Evolutionary conservation across 2,113 vertebrate species (phyloP).

Genomic region (Pomatostomus ruficeps): DNA sequence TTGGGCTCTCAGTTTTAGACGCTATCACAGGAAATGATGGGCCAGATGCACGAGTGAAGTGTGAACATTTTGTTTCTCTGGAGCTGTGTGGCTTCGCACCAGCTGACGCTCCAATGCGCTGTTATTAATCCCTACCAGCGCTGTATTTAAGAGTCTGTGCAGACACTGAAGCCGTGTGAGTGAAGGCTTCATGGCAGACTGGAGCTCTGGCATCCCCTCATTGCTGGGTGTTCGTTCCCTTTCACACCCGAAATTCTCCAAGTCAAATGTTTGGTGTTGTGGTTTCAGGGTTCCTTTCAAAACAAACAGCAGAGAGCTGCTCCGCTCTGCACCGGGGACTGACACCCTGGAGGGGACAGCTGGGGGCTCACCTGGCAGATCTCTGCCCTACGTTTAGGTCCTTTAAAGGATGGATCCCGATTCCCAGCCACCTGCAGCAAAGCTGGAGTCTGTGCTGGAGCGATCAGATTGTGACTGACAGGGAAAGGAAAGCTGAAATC

Average conservation of each 20-base stretch:
- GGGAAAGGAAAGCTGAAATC: not conserved
- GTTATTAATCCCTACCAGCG: constrained; percentile 5
- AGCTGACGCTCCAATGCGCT: constrained; percentile 22
- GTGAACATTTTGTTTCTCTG: constrained; percentile 19
- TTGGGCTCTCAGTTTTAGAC: not conserved
- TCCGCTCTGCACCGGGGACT: not conserved
- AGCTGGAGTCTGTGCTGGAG: not conserved
- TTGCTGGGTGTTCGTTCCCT: not conserved
- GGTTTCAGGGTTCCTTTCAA: not conserved
- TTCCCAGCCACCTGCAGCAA: not conserved
- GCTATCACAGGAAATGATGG: not conserved
- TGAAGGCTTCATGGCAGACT: not conserved
- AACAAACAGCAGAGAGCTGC: not conserved
- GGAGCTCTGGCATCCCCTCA: not conserved
- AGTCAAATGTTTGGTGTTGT: not conserved
- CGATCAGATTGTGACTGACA: not conserved
- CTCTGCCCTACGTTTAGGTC: not conserved
- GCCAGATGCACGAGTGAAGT: not conserved
- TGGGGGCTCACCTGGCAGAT: not conserved
- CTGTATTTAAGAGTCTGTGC: not conserved
- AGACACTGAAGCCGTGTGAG: not conserved
- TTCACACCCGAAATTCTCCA: not conserved
- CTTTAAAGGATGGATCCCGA: not conserved
- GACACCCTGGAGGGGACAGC: not conserved
- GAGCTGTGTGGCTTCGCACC: not conserved